These are phyloP conservation scores for Eristalis arbustorum DNA, from an alignment of 2,888 invertebrate species.

Conservation along the genomic window DNA sequence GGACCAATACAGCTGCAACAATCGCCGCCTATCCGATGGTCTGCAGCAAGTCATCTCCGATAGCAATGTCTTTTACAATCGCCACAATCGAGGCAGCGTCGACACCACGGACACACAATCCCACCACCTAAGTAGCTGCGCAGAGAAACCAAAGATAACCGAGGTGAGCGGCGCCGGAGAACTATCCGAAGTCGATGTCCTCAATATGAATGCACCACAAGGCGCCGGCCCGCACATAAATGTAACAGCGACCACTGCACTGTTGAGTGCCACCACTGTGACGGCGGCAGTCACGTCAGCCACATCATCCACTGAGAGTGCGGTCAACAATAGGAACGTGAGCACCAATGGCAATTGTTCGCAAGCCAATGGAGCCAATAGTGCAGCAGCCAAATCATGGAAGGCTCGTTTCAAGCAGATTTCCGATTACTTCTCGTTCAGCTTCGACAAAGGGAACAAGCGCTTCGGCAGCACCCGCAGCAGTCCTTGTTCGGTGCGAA, in stretches of 20 bases:
- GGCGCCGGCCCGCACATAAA: constrained; percentile 51
- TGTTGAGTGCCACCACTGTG: constrained; percentile 50
- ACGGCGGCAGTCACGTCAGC: constrained; percentile 39
- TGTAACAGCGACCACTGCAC: constrained; percentile 43
- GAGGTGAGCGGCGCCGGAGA: constrained; percentile 61
- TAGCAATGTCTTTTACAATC: constrained; percentile 80
- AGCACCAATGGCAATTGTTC: constrained; percentile 68
- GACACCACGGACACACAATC: constrained; percentile 73
- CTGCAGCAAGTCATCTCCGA: constrained; percentile 80
- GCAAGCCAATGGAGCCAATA: constrained; percentile 43
- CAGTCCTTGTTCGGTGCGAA: constrained; percentile 76
- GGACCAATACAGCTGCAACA: constrained; percentile 80
- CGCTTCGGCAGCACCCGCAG: constrained; percentile 78
- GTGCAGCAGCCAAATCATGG: constrained; percentile 73
- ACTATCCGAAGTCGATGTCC: constrained; percentile 70
- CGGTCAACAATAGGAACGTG: constrained; percentile 49
- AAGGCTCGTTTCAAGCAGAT: constrained; percentile 79
- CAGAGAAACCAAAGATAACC: constrained; percentile 67
- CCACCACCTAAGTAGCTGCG: constrained; percentile 56
- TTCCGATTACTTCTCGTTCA: constrained; percentile 79
- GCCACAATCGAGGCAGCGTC: constrained; percentile 76
- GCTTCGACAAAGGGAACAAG: constrained; percentile 79
- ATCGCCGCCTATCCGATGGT: constrained; percentile 79
- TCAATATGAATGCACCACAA: constrained; percentile 71
- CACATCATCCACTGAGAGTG: constrained; percentile 38